Evolutionary conservation across 2,888 invertebrate species (phyloP).

Genomic region (Mycalesis mineus): DNA sequence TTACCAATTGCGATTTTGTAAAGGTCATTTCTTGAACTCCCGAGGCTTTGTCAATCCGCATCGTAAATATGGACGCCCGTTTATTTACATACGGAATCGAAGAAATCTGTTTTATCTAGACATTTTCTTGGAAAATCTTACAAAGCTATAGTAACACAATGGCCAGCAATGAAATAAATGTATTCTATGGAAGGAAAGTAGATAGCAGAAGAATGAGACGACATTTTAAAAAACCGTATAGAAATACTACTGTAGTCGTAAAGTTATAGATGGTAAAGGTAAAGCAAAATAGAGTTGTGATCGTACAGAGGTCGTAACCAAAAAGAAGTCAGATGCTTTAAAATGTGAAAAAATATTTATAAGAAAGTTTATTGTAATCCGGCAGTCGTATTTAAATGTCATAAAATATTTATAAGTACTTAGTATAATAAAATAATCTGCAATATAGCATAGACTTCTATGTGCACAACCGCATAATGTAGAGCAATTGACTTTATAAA

Average conservation of each 20-base stretch:
- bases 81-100: conserved; percentile 8
- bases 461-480: conserved; percentile 40
- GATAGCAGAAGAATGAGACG: no score
- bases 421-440: no score
- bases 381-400: no score
- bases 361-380: no score
- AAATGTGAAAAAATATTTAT: no score
- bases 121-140: background rate
- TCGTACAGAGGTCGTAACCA: no score
- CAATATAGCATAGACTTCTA: conserved; percentile 12
- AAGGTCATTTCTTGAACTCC: conserved; percentile 27
- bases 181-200: background rate
- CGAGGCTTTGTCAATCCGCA: conserved; percentile 21
- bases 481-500: conserved; percentile 55
- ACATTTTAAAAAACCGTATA: no score
- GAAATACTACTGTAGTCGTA: background rate
- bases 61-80: conserved; percentile 12
- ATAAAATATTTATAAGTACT: no score
- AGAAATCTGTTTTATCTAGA: background rate
- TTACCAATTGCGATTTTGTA: conserved; percentile 23
- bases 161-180: no score
- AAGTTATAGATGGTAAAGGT: no score
- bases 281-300: no score
- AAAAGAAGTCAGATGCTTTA: no score
- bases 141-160: background rate